Percentiles rank a stretch among this genome's conserved stretches.
Conservation (phyloP, 2,888 invertebrate species). For the Brachyopa scutellaris region DNA sequence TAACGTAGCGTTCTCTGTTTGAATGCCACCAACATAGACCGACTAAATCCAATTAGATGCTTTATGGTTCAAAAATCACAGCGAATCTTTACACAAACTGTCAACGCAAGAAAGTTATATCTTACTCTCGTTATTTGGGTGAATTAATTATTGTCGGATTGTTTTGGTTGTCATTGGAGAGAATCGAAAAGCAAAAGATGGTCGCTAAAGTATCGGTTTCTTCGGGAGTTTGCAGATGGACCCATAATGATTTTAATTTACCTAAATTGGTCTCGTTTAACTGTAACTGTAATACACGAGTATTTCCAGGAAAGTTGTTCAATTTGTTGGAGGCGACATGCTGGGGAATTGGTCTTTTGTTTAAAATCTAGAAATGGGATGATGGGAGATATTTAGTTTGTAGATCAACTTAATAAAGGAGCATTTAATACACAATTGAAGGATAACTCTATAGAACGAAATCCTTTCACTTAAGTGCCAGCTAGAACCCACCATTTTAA, state of each 20-base stretch:
- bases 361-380: too few species aligned
- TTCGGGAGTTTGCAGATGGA: background rate
- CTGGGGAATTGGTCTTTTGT: too few species aligned
- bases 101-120: background rate
- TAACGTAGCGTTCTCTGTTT: background rate
- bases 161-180: conserved; percentile 15
- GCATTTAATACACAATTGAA: too few species aligned
- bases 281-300: too few species aligned
- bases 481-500: too few species aligned
- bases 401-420: too few species aligned
- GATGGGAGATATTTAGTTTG: too few species aligned
- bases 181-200: conserved; percentile 1
- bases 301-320: too few species aligned
- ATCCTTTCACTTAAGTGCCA: too few species aligned
- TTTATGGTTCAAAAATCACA: conserved; percentile 18
- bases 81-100: conserved; percentile 10
- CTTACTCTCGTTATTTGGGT: conserved; percentile 9
- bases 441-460: too few species aligned
- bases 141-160: conserved; percentile 19
- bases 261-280: background rate
- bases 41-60: conserved; percentile 32
- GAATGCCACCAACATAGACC: conserved; percentile 29
- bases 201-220: background rate
- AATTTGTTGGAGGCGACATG: too few species aligned
- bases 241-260: background rate